phyloP scores from a whole-genome alignment of 1,140 invertebrate genomes.

The Drosophila pallidifrons region DNA sequence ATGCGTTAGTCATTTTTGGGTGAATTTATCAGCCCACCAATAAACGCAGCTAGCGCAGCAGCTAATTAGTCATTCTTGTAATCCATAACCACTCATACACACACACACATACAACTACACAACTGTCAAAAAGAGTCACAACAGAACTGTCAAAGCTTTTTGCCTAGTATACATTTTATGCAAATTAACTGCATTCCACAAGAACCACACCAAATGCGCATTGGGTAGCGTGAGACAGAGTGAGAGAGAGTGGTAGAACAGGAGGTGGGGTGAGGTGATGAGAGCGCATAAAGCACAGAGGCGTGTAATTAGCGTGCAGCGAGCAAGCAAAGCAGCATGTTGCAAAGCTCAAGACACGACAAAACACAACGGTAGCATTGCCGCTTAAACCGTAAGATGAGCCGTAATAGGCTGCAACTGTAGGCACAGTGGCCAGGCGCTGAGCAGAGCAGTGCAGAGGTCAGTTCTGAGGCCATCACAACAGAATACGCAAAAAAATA shows the following conservation, averaged over 20 bases:
- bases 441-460: slow-evolving; percentile 66
- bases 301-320: slow-evolving; percentile 81
- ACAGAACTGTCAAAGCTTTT: slow-evolving; percentile 16
- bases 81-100: slow-evolving; percentile 5
- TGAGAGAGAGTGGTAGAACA: background rate
- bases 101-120: background rate
- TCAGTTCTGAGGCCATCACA: slow-evolving; percentile 69
- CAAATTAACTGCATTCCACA: slow-evolving; percentile 81
- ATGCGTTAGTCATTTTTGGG: slow-evolving; percentile 29
- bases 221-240: background rate
- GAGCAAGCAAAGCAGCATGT: slow-evolving; percentile 25
- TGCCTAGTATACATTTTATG: slow-evolving; percentile 28
- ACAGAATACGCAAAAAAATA: slow-evolving; percentile 8
- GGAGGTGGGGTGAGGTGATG: slow-evolving; percentile 1
- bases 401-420: slow-evolving; percentile 7
- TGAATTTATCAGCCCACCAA: background rate
- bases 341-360: background rate
- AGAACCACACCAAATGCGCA: slow-evolving; percentile 61
- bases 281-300: slow-evolving; percentile 77
- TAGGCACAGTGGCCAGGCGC: slow-evolving; percentile 28
- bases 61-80: slow-evolving; percentile 39
- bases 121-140: background rate
- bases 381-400: slow-evolving; percentile 52
- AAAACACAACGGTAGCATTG: slow-evolving; percentile 36
- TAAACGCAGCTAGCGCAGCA: background rate